Conservation (phyloP, 1,140 invertebrate species). For the Aphaenogaster rudis region DNA sequence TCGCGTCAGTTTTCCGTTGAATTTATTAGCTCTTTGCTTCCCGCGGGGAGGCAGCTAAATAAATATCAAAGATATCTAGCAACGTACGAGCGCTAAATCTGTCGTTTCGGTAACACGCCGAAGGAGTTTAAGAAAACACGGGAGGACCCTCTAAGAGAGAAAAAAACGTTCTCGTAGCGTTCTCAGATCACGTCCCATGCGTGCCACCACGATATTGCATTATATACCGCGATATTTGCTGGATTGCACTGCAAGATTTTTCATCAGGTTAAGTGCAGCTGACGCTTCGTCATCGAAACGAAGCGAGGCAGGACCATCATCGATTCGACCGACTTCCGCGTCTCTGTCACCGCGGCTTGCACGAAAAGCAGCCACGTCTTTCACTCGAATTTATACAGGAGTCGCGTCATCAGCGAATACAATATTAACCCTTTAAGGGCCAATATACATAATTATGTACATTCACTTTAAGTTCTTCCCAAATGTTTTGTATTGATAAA, state of each 20-base stretch:
- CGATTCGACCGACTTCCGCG: slow-evolving; percentile 51
- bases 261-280: slow-evolving; percentile 43
- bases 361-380: not conserved
- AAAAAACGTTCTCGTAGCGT: not conserved
- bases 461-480: too few species aligned
- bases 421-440: too few species aligned
- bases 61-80: slow-evolving; percentile 75
- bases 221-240: slow-evolving; percentile 3
- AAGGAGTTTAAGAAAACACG: slow-evolving; percentile 65
- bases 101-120: slow-evolving; percentile 43
- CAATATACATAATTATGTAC: too few species aligned
- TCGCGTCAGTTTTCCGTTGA: slow-evolving; percentile 65
- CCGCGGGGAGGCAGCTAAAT: slow-evolving; percentile 67
- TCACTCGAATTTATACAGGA: slow-evolving; percentile 1
- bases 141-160: not conserved
- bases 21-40: slow-evolving; percentile 73
- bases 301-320: slow-evolving; percentile 10
- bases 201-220: not conserved
- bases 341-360: slow-evolving; percentile 32
- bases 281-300: slow-evolving; percentile 49
- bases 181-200: not conserved
- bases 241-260: slow-evolving; percentile 18
- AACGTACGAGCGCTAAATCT: slow-evolving; percentile 69
- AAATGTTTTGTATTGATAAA: too few species aligned
- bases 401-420: not conserved